Evolutionary conservation across 1,140 invertebrate species (phyloP), one percentile per base, ranked within the genome.

Genomic region (Rhagoletis pomonella): DNA sequence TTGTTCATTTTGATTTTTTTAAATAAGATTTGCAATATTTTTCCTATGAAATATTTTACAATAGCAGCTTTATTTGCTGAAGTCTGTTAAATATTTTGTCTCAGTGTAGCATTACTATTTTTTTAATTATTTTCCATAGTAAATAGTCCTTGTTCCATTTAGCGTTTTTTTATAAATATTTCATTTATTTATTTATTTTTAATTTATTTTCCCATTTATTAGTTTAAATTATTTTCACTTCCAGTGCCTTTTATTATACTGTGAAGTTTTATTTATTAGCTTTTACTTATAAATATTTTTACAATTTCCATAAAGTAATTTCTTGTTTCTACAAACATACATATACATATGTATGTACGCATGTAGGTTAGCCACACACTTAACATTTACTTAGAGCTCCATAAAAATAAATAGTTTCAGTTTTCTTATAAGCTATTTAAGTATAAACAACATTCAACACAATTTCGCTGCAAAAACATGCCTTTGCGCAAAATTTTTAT

Each of bases 21-120:
- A 81, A 55, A 81, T 55, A 55, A 81, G 44, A 81, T 81, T 81
- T 81, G 17, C 73, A 81, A 81, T 81, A 81, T 81, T 81, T 81
- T 81, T 19, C 62, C 85, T 86, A 86, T 86, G 85, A 86, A 86
- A 86, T 86, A 86, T 86, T 86, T 86, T 86, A 86, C 85, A 86
- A 86, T 62, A 86, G 85, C 85, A 86, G 85, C 85, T 62, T 55
- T 12, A 62, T 81, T 81, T 19, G 7, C 47, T 50, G n/a, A 50
- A 17, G 6, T 44, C 3, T 14, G 0, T 14, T 81, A 81, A 2
- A 81, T 81, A 81, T 81, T 81, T 81, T 81, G 2, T 19, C n/a
- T 0, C 73, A 81, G 47, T 81, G 73, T 81, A 55, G 17, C 42
- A 47, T 2, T 81, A 73, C 7, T 9, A 17, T 81, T 81, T 50